Base-by-base conservation (phyloP, 1,140 invertebrate species). In the Andricus grossulariae region DNA sequence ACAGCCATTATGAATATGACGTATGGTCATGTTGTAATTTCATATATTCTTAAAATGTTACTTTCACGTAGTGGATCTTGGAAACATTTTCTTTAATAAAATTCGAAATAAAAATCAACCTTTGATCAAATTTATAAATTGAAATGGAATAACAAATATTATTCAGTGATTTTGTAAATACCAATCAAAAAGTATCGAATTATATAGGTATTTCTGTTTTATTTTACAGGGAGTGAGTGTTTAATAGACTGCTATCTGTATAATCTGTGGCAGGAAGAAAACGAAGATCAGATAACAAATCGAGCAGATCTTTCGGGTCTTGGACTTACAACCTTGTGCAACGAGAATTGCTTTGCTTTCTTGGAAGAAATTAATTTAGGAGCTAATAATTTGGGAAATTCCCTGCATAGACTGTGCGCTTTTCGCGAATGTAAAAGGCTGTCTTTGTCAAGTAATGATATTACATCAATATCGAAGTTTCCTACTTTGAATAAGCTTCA, bases 141-240 rank as follows among this genome's bases (percentile, higher is more conserved):
- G 0, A 2, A 32, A 32, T 32, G 3, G 4, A 32, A 32, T 32
- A 32, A 32, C 3, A 32, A 32, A 32, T 32, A 32, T 32, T 3
- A 32, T 32, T 32, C 25, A 32, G 4, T 32, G 25, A 32, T 32
- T 32, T 32, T 32, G 2, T 0, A 32, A 54, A 8, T 1, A 10
- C n/a, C 13, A 19, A 18, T 19, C 10, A 6, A 10, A 0, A 54
- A n/a, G 1, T 50, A 55, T 57, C 60, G 21, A 80, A 66, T 80
- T 74, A 70, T 10, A 70, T 77, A 80, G 70, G 70, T 71, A 4
- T 51, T 60, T 80, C 79, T 50, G 32, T 49, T 78, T 81, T 52
- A 71, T 72, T 81, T 90, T 89, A 16, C 80, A 93, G 93, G 92
- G 32, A 93, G 93, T 39, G 94, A 94, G 86, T 94, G 93, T 90